Evolutionary conservation across 92 coral and sea anemone genomes (phyloP).

Genomic region (Epizoanthus stellaris): DNA sequence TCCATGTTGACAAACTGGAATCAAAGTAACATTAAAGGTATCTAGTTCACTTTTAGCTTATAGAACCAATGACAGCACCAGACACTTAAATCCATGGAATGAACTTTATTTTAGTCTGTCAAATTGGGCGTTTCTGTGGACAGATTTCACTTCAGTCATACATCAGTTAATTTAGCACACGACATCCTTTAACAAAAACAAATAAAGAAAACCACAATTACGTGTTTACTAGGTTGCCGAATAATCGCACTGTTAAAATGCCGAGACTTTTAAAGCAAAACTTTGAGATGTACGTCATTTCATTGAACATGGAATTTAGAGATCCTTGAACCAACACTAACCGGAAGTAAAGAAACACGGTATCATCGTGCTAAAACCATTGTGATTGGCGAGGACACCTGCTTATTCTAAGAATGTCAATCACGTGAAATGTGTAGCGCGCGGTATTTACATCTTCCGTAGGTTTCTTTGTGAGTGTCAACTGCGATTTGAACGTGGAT

Average conservation of each 20-base stretch:
- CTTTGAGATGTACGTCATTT: neutral
- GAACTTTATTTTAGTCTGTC: neutral
- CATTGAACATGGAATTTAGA: conserved; percentile 15
- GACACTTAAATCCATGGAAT: neutral
- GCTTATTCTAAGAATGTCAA: conserved; percentile 40
- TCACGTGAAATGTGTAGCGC: conserved; percentile 36
- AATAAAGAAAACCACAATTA: neutral
- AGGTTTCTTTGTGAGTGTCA: conserved; percentile 23
- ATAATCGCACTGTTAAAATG: neutral
- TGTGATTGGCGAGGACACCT: conserved; percentile 29
- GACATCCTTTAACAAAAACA: neutral
- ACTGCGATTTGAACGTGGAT: conserved; percentile 19
- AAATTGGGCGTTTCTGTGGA: conserved; percentile 13
- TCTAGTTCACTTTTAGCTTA: neutral
- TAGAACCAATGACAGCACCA: neutral
- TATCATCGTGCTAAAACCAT: neutral
- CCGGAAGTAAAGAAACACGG: conserved; percentile 31
- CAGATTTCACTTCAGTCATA: neutral
- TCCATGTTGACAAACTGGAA: conserved; percentile 20
- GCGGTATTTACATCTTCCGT: conserved; percentile 45
- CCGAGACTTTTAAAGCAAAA: neutral
- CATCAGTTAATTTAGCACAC: neutral
- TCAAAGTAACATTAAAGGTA: conserved; percentile 10
- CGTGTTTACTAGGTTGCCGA: neutral
- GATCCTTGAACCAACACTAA: neutral